Percentiles rank a stretch among this genome's conserved stretches.
phyloP scores from a whole-genome alignment of 2,797 vertebrate species.

The Acanthiza pusilla region DNA sequence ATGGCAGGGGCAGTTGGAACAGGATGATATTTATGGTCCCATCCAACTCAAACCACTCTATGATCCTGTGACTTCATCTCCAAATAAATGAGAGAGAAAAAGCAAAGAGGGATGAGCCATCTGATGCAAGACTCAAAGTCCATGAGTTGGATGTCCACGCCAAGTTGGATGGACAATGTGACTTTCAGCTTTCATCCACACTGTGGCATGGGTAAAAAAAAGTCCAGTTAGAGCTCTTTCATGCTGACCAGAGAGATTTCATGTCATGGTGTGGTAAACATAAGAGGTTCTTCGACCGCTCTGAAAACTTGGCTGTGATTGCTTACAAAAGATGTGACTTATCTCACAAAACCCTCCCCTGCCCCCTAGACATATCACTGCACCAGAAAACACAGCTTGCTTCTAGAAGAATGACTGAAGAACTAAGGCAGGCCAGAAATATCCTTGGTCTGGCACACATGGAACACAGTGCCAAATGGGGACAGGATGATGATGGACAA shows the following conservation, averaged over 20 bases:
- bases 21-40: background rate
- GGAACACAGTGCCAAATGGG: background rate
- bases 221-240: background rate
- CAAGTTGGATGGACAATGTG: background rate
- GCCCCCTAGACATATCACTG: background rate
- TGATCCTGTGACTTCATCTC: background rate
- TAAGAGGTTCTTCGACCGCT: background rate
- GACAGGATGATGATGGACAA: background rate
- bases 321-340: background rate
- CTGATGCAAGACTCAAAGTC: background rate
- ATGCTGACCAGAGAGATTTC: background rate
- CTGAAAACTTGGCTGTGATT: background rate
- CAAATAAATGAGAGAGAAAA: background rate
- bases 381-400: background rate
- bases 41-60: background rate
- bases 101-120: background rate
- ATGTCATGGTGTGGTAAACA: background rate
- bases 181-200: background rate
- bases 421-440: conserved; percentile 11
- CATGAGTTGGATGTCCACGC: background rate
- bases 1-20: background rate
- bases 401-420: background rate
- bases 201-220: background rate
- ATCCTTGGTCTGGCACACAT: background rate
- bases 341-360: background rate